Conservation (phyloP, 2,888 invertebrate genomes). For the Diploptera punctata region DNA sequence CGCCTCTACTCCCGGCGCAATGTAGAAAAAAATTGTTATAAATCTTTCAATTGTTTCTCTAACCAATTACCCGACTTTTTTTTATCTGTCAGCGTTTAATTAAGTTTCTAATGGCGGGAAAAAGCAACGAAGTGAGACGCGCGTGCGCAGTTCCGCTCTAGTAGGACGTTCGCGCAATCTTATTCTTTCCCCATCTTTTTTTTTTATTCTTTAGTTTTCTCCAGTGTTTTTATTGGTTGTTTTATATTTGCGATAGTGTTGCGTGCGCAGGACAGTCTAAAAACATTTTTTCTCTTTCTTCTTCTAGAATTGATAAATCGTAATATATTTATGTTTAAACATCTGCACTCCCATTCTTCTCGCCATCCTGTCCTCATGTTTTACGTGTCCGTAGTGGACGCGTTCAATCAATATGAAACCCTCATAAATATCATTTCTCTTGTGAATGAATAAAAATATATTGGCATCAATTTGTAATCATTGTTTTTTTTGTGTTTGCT, state of each 20-base stretch:
- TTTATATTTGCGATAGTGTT: slow-evolving; percentile 1
- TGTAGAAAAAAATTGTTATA: no score
- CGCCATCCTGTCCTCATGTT: background rate
- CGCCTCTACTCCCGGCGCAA: no score
- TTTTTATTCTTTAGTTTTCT: background rate
- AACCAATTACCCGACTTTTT: no score
- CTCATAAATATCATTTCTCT: no score
- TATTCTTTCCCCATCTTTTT: slow-evolving; percentile 2
- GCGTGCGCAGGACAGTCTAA: slow-evolving; percentile 13
- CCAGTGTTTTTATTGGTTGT: slow-evolving; percentile 24
- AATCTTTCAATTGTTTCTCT: no score
- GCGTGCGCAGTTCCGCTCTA: slow-evolving; percentile 4
- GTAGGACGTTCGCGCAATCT: slow-evolving; percentile 4
- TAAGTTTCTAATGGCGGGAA: slow-evolving; percentile 14
- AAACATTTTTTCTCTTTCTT: no score
- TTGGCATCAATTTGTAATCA: no score
- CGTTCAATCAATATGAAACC: no score
- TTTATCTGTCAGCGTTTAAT: background rate
- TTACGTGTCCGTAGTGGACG: no score
- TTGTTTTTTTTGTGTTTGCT: no score
- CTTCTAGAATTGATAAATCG: slow-evolving; percentile 15
- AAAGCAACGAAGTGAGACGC: background rate
- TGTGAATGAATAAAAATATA: no score
- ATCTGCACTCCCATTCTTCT: slow-evolving; percentile 1
- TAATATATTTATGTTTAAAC: background rate